phyloP scores from a whole-genome alignment of 2,797 vertebrate genomes.

The Cossypha niveicapilla region DNA sequence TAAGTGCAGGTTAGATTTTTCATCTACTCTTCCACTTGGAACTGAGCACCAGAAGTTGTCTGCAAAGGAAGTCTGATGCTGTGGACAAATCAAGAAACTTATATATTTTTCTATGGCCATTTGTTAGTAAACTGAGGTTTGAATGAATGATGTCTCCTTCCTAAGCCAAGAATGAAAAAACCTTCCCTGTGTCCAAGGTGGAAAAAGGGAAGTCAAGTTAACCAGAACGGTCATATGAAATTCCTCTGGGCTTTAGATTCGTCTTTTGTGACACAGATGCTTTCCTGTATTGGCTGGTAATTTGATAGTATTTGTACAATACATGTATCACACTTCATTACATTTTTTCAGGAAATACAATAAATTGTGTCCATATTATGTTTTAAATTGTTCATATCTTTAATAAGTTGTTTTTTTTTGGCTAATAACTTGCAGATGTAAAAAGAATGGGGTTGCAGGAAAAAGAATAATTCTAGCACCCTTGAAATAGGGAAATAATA shows the following conservation, averaged over 20 bases:
- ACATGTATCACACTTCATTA: background rate
- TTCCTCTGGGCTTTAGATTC: background rate
- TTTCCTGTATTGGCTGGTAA: background rate
- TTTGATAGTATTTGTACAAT: background rate
- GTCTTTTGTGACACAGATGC: background rate
- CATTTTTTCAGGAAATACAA: background rate
- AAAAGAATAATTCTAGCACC: background rate
- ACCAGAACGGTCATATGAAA: background rate
- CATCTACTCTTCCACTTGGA: background rate
- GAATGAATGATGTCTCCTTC: background rate
- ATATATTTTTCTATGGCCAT: background rate
- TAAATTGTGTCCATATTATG: background rate
- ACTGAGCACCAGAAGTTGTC: background rate
- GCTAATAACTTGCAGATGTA: background rate
- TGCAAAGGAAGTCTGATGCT: background rate
- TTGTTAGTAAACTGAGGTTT: background rate
- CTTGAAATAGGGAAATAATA: background rate
- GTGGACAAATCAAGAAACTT: background rate
- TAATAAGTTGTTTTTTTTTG: background rate
- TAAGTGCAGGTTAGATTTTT: background rate
- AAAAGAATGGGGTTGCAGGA: background rate
- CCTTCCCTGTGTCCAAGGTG: background rate
- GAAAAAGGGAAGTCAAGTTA: background rate
- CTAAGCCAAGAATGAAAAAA: background rate
- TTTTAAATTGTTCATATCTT: background rate